Evolutionary conservation across 2,888 invertebrate genomes (phyloP).

Genomic region (Dicycla oo): DNA sequence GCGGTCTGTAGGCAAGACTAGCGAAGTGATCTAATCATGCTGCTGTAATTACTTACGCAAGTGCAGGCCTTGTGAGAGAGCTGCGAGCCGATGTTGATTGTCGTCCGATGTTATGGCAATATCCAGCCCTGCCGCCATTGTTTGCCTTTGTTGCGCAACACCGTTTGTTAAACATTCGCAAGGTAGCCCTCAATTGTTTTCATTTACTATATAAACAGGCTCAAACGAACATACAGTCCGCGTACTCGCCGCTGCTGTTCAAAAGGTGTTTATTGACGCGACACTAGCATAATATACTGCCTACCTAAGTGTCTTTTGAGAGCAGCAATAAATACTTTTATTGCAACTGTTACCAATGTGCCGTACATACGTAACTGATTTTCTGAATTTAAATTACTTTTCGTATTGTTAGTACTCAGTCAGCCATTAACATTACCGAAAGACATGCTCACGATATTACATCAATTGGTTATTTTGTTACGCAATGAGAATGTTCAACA

Average conservation of each 20-base stretch:
- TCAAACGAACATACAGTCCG: constrained; percentile 50
- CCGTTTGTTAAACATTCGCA: constrained; percentile 85
- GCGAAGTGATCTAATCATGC: constrained; percentile 63
- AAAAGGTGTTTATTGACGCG: constrained; percentile 41
- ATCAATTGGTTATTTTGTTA: constrained; percentile 4
- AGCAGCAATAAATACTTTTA: constrained; percentile 3
- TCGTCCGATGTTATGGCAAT: constrained; percentile 85
- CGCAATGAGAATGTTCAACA: constrained; percentile 11
- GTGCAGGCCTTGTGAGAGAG: constrained; percentile 62
- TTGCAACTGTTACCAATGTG: not conserved
- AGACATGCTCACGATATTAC: not conserved
- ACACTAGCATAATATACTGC: constrained; percentile 1
- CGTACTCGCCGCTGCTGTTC: constrained; percentile 32
- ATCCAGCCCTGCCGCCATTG: constrained; percentile 81
- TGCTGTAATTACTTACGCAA: constrained; percentile 67
- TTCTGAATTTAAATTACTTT: constrained; percentile 4
- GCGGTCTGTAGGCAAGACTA: constrained; percentile 16
- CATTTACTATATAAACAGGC: constrained; percentile 80
- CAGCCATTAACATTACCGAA: constrained; percentile 4
- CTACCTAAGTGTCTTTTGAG: constrained; percentile 7
- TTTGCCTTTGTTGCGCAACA: constrained; percentile 84
- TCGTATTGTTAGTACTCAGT: not conserved
- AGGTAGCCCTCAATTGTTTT: constrained; percentile 80
- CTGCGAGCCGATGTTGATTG: constrained; percentile 69
- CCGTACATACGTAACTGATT: not conserved